These are phyloP conservation scores for Dioctria linearis DNA, from an alignment of 2,888 invertebrate genomes.

Conservation along the genomic window DNA sequence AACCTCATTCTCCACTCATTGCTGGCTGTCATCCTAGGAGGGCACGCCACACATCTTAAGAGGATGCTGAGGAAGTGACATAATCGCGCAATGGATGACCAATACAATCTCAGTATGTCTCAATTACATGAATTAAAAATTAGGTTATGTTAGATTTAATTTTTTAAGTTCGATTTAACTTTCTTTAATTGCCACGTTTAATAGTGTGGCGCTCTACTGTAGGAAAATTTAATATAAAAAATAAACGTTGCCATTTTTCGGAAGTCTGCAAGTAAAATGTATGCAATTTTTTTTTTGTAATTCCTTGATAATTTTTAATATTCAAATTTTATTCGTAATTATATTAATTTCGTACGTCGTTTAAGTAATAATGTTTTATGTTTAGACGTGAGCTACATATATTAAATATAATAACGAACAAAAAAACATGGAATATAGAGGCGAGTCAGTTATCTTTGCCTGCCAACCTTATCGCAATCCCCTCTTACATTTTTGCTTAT, in stretches of 20 bases:
- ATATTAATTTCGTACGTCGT: background rate
- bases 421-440: constrained; percentile 2
- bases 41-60: background rate
- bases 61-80: constrained; percentile 31
- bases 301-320: too few species aligned
- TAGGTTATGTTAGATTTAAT: constrained; percentile 8
- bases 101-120: background rate
- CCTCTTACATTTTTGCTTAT: background rate
- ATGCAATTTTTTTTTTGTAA: too few species aligned
- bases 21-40: background rate
- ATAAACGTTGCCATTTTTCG: too few species aligned
- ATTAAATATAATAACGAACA: constrained; percentile 28
- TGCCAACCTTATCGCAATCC: background rate
- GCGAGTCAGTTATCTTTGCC: background rate
- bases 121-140: background rate
- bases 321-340: too few species aligned
- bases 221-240: too few species aligned
- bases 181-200: background rate
- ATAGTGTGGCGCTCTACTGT: background rate
- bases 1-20: background rate
- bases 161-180: background rate
- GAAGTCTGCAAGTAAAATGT: too few species aligned
- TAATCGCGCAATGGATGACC: constrained; percentile 6
- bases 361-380: background rate
- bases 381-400: constrained; percentile 52